Evolutionary conservation across 2,888 invertebrate species (phyloP).

Genomic region (Gandaritis pyraliata): DNA sequence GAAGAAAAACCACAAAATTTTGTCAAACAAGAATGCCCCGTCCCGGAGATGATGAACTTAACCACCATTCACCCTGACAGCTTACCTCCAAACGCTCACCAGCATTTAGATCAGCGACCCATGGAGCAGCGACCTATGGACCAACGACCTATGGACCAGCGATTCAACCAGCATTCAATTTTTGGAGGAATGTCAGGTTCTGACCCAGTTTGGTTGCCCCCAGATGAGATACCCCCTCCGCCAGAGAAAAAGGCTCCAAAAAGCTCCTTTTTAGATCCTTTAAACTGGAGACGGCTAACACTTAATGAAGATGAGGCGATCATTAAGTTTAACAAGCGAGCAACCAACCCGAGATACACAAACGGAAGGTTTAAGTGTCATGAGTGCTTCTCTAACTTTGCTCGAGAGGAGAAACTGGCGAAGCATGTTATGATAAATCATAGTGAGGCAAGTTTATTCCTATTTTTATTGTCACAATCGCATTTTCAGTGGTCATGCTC

Average conservation of each 20-base stretch:
- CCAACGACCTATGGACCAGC: conserved; percentile 19
- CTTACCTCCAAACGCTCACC: conserved; percentile 24
- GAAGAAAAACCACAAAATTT: conserved; percentile 31
- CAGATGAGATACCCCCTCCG: conserved; percentile 30
- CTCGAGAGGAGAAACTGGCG: conserved; percentile 64
- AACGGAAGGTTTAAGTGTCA: conserved; percentile 61
- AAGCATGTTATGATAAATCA: conserved; percentile 64
- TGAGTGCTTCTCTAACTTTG: conserved; percentile 67
- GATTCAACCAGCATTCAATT: conserved; percentile 35
- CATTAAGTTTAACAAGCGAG: conserved; percentile 58
- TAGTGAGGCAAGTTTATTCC: conserved; percentile 54
- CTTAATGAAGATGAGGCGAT: conserved; percentile 68
- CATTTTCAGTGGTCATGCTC: no score
- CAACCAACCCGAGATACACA: conserved; percentile 58
- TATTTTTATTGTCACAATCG: neutral
- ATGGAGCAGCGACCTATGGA: conserved; percentile 22
- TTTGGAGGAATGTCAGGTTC: conserved; percentile 29
- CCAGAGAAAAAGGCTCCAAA: conserved; percentile 33
- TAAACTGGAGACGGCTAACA: conserved; percentile 63
- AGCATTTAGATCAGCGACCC: conserved; percentile 24
- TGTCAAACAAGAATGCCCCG: conserved; percentile 27
- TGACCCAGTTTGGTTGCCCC: conserved; percentile 37
- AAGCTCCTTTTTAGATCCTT: conserved; percentile 48
- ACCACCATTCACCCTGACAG: conserved; percentile 31
- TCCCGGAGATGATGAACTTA: conserved; percentile 31